These are phyloP conservation scores for Drosophila algonquin DNA, from an alignment of 2,888 invertebrate species.

Conservation along the genomic window DNA sequence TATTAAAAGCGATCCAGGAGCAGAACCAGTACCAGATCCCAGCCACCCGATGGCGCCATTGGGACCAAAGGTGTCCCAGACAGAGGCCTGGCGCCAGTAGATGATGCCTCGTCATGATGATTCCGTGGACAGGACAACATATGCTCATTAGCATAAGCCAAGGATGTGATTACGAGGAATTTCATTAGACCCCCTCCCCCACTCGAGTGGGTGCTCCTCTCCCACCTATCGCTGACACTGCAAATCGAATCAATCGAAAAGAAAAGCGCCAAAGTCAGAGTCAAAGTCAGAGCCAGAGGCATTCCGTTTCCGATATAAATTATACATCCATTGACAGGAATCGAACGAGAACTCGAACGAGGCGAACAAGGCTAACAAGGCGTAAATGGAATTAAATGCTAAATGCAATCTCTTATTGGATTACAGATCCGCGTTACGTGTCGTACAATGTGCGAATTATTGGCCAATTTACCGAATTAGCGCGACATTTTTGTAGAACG, in stretches of 20 bases:
- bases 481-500: constrained; percentile 35
- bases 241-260: constrained; percentile 49
- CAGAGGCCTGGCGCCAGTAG: constrained; percentile 32
- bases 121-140: constrained; percentile 32
- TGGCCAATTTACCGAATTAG: constrained; percentile 76
- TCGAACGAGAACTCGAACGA: constrained; percentile 52
- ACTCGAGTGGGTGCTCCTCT: constrained; percentile 10
- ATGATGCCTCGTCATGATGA: constrained; percentile 49
- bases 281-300: constrained; percentile 5
- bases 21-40: neutral
- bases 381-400: constrained; percentile 80
- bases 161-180: constrained; percentile 40
- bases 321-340: constrained; percentile 2
- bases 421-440: constrained; percentile 49
- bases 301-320: constrained; percentile 2
- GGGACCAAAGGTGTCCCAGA: constrained; percentile 57
- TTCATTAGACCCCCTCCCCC: constrained; percentile 30
- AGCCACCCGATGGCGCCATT: constrained; percentile 57
- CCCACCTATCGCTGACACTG: constrained; percentile 6
- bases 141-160: constrained; percentile 66
- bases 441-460: constrained; percentile 75
- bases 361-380: constrained; percentile 68
- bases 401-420: constrained; percentile 79
- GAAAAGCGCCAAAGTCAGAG: constrained; percentile 18
- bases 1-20: constrained; percentile 69